Percentiles rank a stretch among this genome's conserved stretches.
Evolutionary conservation across 2,113 vertebrate species (phyloP).

Genomic region (Butorides virescens): DNA sequence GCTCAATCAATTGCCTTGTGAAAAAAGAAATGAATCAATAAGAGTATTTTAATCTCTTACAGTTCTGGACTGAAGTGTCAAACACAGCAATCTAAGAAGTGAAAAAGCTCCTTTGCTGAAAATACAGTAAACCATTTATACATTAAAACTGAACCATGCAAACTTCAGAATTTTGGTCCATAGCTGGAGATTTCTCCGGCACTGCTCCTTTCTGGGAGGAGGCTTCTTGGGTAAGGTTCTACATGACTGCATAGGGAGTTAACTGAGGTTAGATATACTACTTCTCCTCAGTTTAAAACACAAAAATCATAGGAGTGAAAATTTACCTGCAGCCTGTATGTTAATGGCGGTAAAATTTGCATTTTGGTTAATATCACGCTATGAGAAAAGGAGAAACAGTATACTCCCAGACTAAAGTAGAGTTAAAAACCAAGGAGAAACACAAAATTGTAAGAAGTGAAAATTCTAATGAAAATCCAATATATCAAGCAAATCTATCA

Average conservation of each 20-base stretch:
- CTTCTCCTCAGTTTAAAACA: not conserved
- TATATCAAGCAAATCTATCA: not conserved
- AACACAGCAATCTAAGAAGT: not conserved
- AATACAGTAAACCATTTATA: not conserved
- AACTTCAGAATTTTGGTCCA: not conserved
- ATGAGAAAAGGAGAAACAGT: not conserved
- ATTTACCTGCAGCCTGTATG: not conserved
- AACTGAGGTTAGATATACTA: not conserved
- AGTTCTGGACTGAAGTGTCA: not conserved
- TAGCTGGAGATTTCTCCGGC: not conserved
- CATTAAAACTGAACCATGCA: accelerated
- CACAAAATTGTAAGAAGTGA: not conserved
- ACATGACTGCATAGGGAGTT: not conserved
- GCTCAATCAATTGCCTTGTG: not conserved
- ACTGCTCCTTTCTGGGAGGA: not conserved
- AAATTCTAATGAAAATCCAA: not conserved
- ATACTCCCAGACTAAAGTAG: not conserved
- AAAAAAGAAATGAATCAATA: not conserved
- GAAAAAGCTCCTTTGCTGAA: not conserved
- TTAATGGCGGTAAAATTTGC: not conserved
- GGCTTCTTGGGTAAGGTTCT: not conserved
- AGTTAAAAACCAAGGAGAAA: not conserved
- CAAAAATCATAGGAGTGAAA: not conserved
- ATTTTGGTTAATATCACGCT: not conserved
- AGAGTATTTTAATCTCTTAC: not conserved